Evolutionary conservation across 2,888 invertebrate species (phyloP).

Genomic region (Drosophila melanosoma): DNA sequence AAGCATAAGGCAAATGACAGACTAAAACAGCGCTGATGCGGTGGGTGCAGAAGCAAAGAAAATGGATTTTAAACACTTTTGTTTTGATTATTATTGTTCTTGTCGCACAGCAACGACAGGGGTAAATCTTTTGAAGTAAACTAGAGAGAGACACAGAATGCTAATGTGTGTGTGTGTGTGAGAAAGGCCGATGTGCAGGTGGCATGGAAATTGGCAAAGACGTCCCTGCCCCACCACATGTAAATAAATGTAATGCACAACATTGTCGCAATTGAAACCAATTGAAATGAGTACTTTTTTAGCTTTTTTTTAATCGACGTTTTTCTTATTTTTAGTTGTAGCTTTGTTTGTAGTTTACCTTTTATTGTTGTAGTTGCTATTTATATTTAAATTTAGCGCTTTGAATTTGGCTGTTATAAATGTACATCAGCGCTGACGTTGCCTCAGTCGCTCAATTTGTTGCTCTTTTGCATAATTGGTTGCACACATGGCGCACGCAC

Average conservation of each 20-base stretch:
- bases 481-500: slow-evolving; percentile 69
- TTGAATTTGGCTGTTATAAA: slow-evolving; percentile 49
- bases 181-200: slow-evolving; percentile 57
- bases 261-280: slow-evolving; percentile 70
- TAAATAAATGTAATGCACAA: slow-evolving; percentile 70
- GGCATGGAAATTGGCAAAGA: slow-evolving; percentile 54
- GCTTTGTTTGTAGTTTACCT: slow-evolving; percentile 61
- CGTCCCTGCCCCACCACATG: slow-evolving; percentile 31
- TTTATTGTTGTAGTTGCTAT: slow-evolving; percentile 50
- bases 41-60: slow-evolving; percentile 71
- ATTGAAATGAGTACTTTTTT: slow-evolving; percentile 60
- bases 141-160: slow-evolving; percentile 40
- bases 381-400: slow-evolving; percentile 56
- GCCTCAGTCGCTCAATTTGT: slow-evolving; percentile 59
- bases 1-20: slow-evolving; percentile 74
- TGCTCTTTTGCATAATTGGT: slow-evolving; percentile 76
- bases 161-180: slow-evolving; percentile 4
- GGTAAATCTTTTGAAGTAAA: slow-evolving; percentile 62
- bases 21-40: slow-evolving; percentile 56
- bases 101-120: slow-evolving; percentile 69
- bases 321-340: slow-evolving; percentile 63
- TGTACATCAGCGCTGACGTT: slow-evolving; percentile 47
- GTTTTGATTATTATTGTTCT: slow-evolving; percentile 82
- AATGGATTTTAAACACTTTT: slow-evolving; percentile 82
- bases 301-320: slow-evolving; percentile 9